These are phyloP conservation scores for Sepioteuthis lessoniana DNA, from an alignment of 2,888 invertebrate species.

Conservation along the genomic window DNA sequence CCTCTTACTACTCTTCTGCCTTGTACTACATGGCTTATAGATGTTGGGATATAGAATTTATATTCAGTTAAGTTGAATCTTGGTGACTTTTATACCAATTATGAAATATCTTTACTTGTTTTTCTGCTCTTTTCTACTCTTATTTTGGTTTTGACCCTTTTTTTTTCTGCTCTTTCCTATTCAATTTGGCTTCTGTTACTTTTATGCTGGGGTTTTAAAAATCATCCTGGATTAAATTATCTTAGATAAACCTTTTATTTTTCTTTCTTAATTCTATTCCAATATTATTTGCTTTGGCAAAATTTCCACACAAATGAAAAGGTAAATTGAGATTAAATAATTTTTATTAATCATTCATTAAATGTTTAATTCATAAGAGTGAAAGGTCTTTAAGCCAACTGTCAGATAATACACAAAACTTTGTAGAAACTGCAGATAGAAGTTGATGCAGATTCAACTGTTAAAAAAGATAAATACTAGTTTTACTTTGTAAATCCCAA, in stretches of 20 bases:
- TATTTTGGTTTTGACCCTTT: not conserved
- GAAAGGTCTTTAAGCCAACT: too few relatives aligned
- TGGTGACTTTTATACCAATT: not conserved
- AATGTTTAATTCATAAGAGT: too few relatives aligned
- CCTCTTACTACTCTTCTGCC: not conserved
- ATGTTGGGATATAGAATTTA: not conserved
- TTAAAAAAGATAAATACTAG: too few relatives aligned
- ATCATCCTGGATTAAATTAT: not conserved
- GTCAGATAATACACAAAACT: too few relatives aligned
- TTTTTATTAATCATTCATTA: too few relatives aligned
- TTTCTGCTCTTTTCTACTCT: not conserved
- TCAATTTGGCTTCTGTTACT: not conserved
- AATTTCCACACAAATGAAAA: too few relatives aligned
- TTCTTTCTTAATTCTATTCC: too few relatives aligned
- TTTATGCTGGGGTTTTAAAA: not conserved
- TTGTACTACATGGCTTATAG: not conserved
- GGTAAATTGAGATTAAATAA: too few relatives aligned
- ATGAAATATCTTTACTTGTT: not conserved
- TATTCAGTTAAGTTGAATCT: not conserved
- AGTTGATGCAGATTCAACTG: too few relatives aligned
- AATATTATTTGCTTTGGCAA: too few relatives aligned
- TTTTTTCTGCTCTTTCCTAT: not conserved
- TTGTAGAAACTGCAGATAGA: too few relatives aligned
- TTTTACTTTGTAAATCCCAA: too few relatives aligned
- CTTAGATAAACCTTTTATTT: not conserved